Base-by-base conservation (phyloP, 37 sponge, comb jelly and placozoan genomes). In the Mnemiopsis leidyi region DNA sequence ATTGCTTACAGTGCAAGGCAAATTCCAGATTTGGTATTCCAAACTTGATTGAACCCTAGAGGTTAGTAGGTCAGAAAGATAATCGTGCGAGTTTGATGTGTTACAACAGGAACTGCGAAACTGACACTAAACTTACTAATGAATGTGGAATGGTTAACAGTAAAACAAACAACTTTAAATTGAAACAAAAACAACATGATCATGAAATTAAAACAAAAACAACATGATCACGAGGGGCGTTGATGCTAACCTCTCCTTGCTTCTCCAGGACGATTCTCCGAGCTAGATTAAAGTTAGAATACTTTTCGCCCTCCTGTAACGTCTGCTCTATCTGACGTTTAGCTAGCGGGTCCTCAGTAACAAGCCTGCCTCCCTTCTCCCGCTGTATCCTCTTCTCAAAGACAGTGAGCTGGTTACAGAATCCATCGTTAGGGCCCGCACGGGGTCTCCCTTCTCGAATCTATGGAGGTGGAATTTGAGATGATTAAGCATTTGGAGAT, bases 381-480 rank as follows among this genome's bases (percentile, higher is more conserved):
- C 82, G 35, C 36, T 33, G 20, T 23, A 79, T 9, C 36, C 82
- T 28, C 82, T 79, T 28, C 36, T 79, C 82, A 35, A 36, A 79
- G 16, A 79, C 82, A 79, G 82, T 79, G 1, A 79, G 82, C 32
- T 79, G 82, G 36, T 79, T 79, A 33, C 21, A 79, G 38, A 79
- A 79, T 1, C 82, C 82, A 13, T 79, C 82, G 38, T 79, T 79
- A 33, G 82, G 82, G 3, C 36, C 33, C 5, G 82, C 82, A 5
- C 82, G 21, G 3, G 82, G 82, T 31, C 82, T 3, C 2, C 36
- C 33, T 29, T 79, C 82, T 33, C 82, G 2, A 5, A 79, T 79
- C 82, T 79, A 30, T 7, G 38, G 29, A 25, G 2, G 73, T 21
- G 68, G 68, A 61, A 61, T 9, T 61, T 9, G n/a, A n/a, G n/a